Percentiles rank a stretch among this genome's conserved stretches.
Conservation (phyloP, 2,888 invertebrate species). For the Polydesmus complanatus region DNA sequence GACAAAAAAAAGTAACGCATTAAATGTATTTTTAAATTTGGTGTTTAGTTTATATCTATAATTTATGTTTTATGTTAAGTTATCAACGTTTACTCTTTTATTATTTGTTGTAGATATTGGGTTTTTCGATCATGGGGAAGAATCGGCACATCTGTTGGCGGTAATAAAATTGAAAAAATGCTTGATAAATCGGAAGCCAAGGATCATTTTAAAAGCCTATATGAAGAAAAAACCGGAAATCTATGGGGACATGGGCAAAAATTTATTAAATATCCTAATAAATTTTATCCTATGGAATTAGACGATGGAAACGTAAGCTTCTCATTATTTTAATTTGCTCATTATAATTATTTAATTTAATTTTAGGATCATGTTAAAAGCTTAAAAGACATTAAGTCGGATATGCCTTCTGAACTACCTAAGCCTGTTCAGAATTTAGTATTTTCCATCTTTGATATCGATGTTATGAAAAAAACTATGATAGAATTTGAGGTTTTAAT, state of each 20-base stretch:
- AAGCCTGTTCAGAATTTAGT: constrained; percentile 68
- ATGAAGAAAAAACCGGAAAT: constrained; percentile 71
- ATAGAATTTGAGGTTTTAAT: constrained; percentile 81
- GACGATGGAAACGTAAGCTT: constrained; percentile 55
- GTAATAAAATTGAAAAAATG: constrained; percentile 45
- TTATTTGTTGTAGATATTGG: constrained; percentile 41
- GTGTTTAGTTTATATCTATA: not conserved
- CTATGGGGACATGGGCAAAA: constrained; percentile 49
- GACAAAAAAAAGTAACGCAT: constrained; percentile 39
- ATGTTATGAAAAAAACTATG: constrained; percentile 81
- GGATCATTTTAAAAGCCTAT: constrained; percentile 46
- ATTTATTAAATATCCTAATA: constrained; percentile 56
- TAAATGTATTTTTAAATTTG: not conserved
- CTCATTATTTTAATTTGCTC: not conserved
- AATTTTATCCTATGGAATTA: constrained; percentile 73
- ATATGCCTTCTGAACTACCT: constrained; percentile 48
- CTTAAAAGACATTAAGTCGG: constrained; percentile 7
- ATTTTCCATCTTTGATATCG: constrained; percentile 74
- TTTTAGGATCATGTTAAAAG: constrained; percentile 1
- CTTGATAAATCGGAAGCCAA: constrained; percentile 43
- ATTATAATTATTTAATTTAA: not conserved
- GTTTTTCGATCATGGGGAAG: constrained; percentile 90
- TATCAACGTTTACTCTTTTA: not conserved
- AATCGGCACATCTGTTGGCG: constrained; percentile 86
- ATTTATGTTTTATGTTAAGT: not conserved